Evolutionary conservation across 2,113 vertebrate genomes (phyloP).

Genomic region (Cyrtonyx montezumae): DNA sequence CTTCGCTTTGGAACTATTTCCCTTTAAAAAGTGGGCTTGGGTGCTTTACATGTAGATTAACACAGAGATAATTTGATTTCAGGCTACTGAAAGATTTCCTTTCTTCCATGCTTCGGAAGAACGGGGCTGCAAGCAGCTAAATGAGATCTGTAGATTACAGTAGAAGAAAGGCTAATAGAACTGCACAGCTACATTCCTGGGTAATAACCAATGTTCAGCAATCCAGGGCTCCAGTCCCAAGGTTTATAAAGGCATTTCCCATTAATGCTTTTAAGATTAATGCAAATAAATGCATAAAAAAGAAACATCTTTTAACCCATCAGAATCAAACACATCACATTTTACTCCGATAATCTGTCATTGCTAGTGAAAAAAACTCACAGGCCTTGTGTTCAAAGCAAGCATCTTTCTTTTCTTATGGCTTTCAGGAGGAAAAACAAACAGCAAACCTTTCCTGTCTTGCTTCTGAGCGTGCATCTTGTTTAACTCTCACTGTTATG

Average conservation of each 20-base stretch:
- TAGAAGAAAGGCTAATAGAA: constrained; percentile 61
- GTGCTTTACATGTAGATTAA: constrained; percentile 63
- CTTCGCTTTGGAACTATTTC: constrained; percentile 26
- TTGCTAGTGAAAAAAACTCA: neutral
- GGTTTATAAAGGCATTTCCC: constrained; percentile 38
- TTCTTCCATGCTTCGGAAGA: constrained; percentile 36
- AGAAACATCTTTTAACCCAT: neutral
- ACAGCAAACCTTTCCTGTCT: neutral
- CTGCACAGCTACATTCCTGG: neutral
- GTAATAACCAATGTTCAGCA: constrained; percentile 21
- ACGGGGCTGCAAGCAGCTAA: constrained; percentile 47
- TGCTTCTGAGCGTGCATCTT: neutral
- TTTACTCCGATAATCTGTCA: neutral
- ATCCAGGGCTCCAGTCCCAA: neutral
- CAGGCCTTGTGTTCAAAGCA: neutral
- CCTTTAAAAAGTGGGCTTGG: constrained; percentile 6
- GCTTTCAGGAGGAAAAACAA: neutral
- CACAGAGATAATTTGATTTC: constrained; percentile 70
- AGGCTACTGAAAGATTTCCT: constrained; percentile 42
- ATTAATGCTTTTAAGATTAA: constrained; percentile 22
- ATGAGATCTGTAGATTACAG: constrained; percentile 63
- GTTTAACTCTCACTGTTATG: neutral
- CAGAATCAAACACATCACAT: neutral
- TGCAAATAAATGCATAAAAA: constrained; percentile 11
- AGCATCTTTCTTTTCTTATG: neutral